Conservation (phyloP, 2,888 invertebrate species). For the Drosophila kanekoi region DNA sequence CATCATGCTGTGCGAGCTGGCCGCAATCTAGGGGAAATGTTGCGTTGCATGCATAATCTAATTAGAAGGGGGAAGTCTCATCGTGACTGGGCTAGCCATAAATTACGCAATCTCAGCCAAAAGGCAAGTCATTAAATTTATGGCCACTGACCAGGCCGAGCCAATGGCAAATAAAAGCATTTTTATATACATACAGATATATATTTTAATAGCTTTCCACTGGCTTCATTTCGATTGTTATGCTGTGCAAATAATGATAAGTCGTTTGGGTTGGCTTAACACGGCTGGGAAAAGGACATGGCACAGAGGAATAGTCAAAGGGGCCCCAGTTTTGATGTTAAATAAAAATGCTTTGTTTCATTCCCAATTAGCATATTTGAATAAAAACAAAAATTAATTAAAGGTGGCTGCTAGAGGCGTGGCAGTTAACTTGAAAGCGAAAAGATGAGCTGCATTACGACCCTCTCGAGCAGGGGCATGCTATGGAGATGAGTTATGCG, state of each 20-base stretch:
- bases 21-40: slow-evolving; percentile 38
- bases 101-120: slow-evolving; percentile 72
- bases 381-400: slow-evolving; percentile 69
- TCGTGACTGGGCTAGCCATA: slow-evolving; percentile 47
- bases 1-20: slow-evolving; percentile 20
- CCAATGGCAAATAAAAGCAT: slow-evolving; percentile 65
- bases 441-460: neutral
- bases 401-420: slow-evolving; percentile 9
- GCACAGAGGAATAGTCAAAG: neutral
- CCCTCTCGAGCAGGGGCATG: neutral
- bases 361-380: slow-evolving; percentile 64
- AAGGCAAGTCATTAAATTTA: slow-evolving; percentile 74
- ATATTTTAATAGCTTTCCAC: slow-evolving; percentile 58
- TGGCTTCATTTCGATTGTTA: slow-evolving; percentile 39
- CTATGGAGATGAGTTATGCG: too few species aligned
- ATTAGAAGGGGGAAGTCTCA: slow-evolving; percentile 53
- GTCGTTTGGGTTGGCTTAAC: slow-evolving; percentile 40
- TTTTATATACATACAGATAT: too few species aligned
- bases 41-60: slow-evolving; percentile 58
- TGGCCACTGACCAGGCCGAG: slow-evolving; percentile 49
- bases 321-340: slow-evolving; percentile 9
- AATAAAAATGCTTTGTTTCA: slow-evolving; percentile 20
- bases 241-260: slow-evolving; percentile 74
- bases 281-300: slow-evolving; percentile 15
- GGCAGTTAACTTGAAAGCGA: slow-evolving; percentile 7